phyloP scores from a whole-genome alignment of 2,113 vertebrate species.

The Dolichotis patagonum region DNA sequence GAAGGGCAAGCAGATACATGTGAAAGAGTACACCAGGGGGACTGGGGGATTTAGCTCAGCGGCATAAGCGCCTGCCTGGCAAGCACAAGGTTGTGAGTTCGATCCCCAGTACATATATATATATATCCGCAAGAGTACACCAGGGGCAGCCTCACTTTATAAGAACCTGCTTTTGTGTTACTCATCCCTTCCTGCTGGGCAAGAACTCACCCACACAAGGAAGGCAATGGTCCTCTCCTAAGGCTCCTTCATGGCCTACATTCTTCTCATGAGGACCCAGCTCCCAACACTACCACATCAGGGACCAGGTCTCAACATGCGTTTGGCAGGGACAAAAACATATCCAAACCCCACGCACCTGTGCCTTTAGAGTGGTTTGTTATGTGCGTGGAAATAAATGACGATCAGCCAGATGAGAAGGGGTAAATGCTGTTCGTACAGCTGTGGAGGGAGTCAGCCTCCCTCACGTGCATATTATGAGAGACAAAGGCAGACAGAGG shows the following conservation, averaged over 20 bases:
- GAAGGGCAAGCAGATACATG: neutral
- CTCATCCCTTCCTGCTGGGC: neutral
- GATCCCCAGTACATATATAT: too few species aligned
- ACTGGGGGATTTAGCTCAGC: too few species aligned
- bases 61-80: too few species aligned
- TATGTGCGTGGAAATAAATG: conserved; percentile 7
- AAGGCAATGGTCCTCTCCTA: neutral
- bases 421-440: neutral
- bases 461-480: neutral
- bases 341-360: neutral
- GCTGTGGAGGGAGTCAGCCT: neutral
- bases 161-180: neutral
- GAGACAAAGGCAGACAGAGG: conserved; percentile 1
- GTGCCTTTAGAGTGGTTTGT: neutral
- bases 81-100: too few species aligned
- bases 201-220: neutral
- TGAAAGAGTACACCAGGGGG: neutral
- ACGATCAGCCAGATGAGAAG: neutral
- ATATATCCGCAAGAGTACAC: accelerated
- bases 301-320: neutral
- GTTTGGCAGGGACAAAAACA: neutral
- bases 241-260: neutral
- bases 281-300: neutral
- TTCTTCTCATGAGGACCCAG: neutral
- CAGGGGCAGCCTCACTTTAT: neutral